phyloP scores from a whole-genome alignment of 2,113 vertebrate genomes.

The Cranoglanis bouderius region DNA sequence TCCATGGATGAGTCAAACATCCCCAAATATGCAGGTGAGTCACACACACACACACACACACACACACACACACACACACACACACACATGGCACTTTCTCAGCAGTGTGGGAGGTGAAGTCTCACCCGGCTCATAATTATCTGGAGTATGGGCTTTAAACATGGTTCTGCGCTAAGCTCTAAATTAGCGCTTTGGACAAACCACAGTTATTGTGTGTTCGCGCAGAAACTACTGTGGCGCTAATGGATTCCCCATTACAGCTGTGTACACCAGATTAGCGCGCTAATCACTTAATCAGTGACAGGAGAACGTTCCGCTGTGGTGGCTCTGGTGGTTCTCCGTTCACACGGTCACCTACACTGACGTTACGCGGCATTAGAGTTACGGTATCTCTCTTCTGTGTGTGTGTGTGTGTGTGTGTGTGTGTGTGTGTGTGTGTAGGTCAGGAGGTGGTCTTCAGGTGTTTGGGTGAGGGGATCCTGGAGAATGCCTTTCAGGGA shows the following conservation, averaged over 20 bases:
- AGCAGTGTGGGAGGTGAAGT: constrained; percentile 22
- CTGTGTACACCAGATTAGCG: neutral
- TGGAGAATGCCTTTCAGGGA: constrained; percentile 99
- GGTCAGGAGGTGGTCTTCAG: constrained; percentile 98
- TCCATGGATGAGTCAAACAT: constrained; percentile 97
- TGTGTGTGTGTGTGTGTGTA: constrained; percentile 56
- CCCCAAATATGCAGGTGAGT: constrained; percentile 94
- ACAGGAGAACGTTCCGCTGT: neutral
- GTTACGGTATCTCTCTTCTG: neutral
- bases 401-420: neutral
- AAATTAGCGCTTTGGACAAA: constrained; percentile 22
- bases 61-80: neutral
- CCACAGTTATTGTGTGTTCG: constrained; percentile 11
- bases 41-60: constrained; percentile 20
- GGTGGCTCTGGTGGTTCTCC: neutral
- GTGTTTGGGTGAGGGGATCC: constrained; percentile 98
- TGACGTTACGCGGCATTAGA: neutral
- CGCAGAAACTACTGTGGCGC: neutral
- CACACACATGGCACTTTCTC: constrained; percentile 18
- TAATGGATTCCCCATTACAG: neutral
- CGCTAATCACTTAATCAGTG: neutral
- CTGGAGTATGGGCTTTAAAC: constrained; percentile 1
- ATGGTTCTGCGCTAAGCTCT: neutral
- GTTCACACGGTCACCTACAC: neutral
- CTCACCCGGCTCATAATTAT: constrained; percentile 32